Conservation (phyloP, 2,113 vertebrate species). For the Dipodomys ordii region DNA sequence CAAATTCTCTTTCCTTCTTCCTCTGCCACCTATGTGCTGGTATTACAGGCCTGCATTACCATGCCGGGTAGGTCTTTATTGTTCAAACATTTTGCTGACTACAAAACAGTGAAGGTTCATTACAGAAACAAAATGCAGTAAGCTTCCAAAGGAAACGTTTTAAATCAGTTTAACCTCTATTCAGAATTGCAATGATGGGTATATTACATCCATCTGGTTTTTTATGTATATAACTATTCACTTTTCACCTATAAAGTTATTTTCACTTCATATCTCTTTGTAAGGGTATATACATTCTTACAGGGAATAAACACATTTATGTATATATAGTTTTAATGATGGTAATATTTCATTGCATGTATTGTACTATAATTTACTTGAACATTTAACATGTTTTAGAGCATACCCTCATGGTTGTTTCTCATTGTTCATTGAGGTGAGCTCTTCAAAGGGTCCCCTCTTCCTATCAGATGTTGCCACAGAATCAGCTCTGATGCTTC, state of each 20-base stretch:
- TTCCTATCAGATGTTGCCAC: not conserved
- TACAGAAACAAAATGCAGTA: slow-evolving; percentile 11
- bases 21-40: too few species aligned
- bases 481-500: not conserved
- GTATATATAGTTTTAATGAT: not conserved
- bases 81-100: slow-evolving; percentile 33
- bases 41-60: too few species aligned
- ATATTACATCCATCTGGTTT: not conserved
- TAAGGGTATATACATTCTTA: slow-evolving; percentile 28
- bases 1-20: too few species aligned
- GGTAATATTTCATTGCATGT: not conserved
- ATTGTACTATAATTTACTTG: not conserved
- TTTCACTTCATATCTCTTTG: slow-evolving; percentile 34
- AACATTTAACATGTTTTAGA: not conserved
- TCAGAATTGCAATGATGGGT: not conserved
- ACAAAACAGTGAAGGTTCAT: slow-evolving; percentile 20
- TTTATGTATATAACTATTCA: not conserved
- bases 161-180: not conserved
- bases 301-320: not conserved
- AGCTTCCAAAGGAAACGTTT: not conserved
- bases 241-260: not conserved
- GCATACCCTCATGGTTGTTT: not conserved
- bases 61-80: not conserved
- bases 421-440: not conserved
- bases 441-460: not conserved